A percentile compares a stretch with the other conserved stretches of the same genome.
These are phyloP conservation scores for Drosophila antonietae DNA, from an alignment of 2,888 invertebrate species.

Conservation along the genomic window DNA sequence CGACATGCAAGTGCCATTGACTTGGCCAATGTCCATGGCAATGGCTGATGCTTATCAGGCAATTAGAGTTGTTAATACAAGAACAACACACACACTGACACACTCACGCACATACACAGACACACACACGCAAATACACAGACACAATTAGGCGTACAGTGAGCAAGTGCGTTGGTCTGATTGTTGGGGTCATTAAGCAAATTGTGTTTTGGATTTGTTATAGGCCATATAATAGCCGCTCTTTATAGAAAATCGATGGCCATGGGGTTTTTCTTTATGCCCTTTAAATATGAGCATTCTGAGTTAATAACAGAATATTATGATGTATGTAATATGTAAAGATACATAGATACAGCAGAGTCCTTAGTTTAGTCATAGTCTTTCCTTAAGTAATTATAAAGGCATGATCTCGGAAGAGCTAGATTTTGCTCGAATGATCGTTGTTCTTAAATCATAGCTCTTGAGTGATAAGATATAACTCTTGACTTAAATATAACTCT, in stretches of 20 bases:
- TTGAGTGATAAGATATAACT: too few species aligned
- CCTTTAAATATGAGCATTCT: background rate
- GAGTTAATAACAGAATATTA: background rate
- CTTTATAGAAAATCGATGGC: constrained; percentile 32
- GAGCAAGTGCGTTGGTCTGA: constrained; percentile 40
- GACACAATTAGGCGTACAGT: background rate
- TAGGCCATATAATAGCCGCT: constrained; percentile 16
- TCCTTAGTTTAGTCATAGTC: background rate
- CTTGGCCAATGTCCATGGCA: constrained; percentile 51
- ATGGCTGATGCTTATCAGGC: constrained; percentile 63
- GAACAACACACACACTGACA: constrained; percentile 17
- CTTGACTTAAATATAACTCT: too few species aligned
- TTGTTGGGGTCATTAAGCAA: constrained; percentile 64
- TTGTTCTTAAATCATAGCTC: too few species aligned
- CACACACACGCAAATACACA: constrained; percentile 4
- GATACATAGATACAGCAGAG: background rate
- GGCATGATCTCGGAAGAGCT: background rate
- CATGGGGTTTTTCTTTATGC: background rate
- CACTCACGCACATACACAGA: constrained; percentile 4
- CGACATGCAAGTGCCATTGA: constrained; percentile 54
- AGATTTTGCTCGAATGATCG: background rate
- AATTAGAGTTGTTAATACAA: constrained; percentile 63
- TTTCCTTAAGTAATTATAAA: background rate
- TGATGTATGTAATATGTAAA: background rate
- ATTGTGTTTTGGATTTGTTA: constrained; percentile 47